phyloP scores from a whole-genome alignment of 1,140 invertebrate species.

The Aradophagus sp. region DNA sequence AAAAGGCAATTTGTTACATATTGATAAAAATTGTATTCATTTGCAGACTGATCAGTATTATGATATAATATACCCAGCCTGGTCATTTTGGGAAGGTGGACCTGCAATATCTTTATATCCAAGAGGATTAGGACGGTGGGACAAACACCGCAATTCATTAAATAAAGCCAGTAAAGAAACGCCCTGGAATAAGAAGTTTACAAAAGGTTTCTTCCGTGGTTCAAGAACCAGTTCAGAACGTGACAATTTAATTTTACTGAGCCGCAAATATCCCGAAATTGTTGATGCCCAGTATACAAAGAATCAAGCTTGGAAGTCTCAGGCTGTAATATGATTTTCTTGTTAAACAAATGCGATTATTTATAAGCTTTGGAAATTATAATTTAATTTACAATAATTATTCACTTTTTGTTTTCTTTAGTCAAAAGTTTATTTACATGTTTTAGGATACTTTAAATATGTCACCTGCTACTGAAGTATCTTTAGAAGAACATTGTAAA shows the following conservation, averaged over 20 bases:
- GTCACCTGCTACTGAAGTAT: conserved; percentile 88
- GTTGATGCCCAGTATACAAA: conserved; percentile 97
- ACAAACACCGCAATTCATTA: conserved; percentile 84
- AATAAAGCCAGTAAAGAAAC: conserved; percentile 78
- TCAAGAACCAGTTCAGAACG: conserved; percentile 93
- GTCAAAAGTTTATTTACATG: conserved; percentile 1
- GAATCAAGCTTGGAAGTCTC: conserved; percentile 98
- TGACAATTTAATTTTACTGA: conserved; percentile 91
- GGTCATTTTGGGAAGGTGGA: conserved; percentile 98
- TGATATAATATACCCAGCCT: conserved; percentile 97
- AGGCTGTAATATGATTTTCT: conserved; percentile 72
- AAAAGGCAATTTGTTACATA: no score
- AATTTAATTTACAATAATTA: not conserved
- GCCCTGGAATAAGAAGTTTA: conserved; percentile 86
- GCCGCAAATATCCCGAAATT: conserved; percentile 84
- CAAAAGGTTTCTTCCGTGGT: conserved; percentile 91
- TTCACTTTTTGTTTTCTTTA: not conserved
- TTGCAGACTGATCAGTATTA: conserved; percentile 83
- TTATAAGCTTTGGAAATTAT: no score
- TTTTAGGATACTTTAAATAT: conserved; percentile 88
- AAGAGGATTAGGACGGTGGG: conserved; percentile 94
- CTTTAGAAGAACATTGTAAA: conserved; percentile 93
- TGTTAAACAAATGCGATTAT: no score
- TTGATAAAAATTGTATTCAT: no score
- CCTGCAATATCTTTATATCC: conserved; percentile 96